phyloP scores from a whole-genome alignment of 2,797 vertebrate genomes.

The Sebastes hubbsi region DNA sequence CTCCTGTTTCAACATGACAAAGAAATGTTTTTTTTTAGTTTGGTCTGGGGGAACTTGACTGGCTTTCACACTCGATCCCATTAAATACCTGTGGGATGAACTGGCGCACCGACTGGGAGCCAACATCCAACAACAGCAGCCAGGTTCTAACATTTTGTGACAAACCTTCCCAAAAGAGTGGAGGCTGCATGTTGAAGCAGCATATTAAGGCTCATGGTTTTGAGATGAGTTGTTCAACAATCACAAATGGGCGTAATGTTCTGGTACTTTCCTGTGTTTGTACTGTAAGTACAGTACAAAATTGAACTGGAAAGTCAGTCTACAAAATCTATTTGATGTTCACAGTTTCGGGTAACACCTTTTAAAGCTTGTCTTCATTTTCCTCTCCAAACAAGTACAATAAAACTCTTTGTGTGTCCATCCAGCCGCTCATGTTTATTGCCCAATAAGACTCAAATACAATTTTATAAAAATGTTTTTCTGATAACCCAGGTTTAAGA shows the following conservation, averaged over 20 bases:
- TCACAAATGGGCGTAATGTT: neutral
- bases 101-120: neutral
- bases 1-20: neutral
- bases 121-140: neutral
- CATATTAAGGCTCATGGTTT: neutral
- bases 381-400: neutral
- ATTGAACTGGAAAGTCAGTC: neutral
- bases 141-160: neutral
- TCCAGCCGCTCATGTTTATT: neutral
- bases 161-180: neutral
- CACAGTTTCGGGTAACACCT: neutral
- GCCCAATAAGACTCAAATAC: no score
- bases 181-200: neutral
- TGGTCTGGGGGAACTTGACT: neutral
- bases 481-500: neutral
- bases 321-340: neutral
- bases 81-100: conserved; percentile 9
- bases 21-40: neutral
- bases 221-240: neutral
- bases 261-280: neutral
- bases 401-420: neutral
- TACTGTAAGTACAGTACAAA: neutral
- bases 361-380: neutral
- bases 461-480: neutral
- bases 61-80: neutral